A percentile compares a stretch with the other conserved stretches of the same genome.
These are phyloP conservation scores for Furcula furcula DNA, from an alignment of 2,888 invertebrate genomes.

Conservation along the genomic window DNA sequence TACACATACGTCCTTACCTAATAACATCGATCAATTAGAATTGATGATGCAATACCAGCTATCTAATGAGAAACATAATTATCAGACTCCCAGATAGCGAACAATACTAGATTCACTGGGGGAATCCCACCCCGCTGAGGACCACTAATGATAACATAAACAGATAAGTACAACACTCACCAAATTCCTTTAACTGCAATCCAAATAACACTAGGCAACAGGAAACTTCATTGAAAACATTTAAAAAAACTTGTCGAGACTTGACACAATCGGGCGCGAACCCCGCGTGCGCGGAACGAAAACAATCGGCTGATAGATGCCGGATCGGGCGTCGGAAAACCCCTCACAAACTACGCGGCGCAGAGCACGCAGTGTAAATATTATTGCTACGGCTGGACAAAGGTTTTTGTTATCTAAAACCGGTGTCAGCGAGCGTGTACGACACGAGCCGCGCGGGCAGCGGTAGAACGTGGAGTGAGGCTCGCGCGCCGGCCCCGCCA, in stretches of 20 bases:
- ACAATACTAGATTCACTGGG: slow-evolving; percentile 12
- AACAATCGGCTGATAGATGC: slow-evolving; percentile 73
- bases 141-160: slow-evolving; percentile 6
- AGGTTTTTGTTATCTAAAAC: slow-evolving; percentile 80
- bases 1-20: neutral
- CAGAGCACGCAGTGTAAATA: slow-evolving; percentile 70
- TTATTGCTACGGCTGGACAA: slow-evolving; percentile 78
- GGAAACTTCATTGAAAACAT: slow-evolving; percentile 44
- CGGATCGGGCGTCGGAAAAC: slow-evolving; percentile 73
- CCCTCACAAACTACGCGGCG: slow-evolving; percentile 72
- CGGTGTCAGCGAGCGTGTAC: slow-evolving; percentile 65
- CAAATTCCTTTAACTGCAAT: slow-evolving; percentile 67
- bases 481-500: slow-evolving; percentile 78
- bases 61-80: slow-evolving; percentile 14
- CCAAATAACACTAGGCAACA: slow-evolving; percentile 60
- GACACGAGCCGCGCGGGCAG: slow-evolving; percentile 69
- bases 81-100: slow-evolving; percentile 4
- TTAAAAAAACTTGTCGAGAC: slow-evolving; percentile 69
- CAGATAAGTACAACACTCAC: slow-evolving; percentile 45
- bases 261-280: slow-evolving; percentile 59
- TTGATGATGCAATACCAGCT: slow-evolving; percentile 20
- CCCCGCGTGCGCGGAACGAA: slow-evolving; percentile 71
- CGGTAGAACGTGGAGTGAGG: slow-evolving; percentile 75
- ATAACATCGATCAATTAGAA: slow-evolving; percentile 9
- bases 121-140: slow-evolving; percentile 8